Evolutionary conservation across 2,888 invertebrate species (phyloP).

Genomic region (Stenodera caucasica): DNA sequence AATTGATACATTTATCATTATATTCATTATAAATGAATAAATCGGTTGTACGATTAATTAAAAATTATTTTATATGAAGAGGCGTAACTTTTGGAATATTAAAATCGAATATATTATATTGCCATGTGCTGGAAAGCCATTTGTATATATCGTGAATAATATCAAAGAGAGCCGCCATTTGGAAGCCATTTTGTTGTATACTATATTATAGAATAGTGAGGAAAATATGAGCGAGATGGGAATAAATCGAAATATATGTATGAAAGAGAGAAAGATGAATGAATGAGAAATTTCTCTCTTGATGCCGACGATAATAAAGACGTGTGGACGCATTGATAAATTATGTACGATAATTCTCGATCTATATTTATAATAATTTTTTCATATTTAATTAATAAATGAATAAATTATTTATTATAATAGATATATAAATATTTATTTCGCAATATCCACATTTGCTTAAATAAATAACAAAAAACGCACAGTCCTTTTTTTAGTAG

Average conservation of each 20-base stretch:
- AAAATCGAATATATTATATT: slow-evolving; percentile 35
- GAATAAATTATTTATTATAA: too few relatives aligned
- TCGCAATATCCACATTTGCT: too few relatives aligned
- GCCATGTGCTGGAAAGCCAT: slow-evolving; percentile 38
- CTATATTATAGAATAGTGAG: background rate
- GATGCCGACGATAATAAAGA: slow-evolving; percentile 38
- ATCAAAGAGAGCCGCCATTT: slow-evolving; percentile 41
- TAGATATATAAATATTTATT: too few relatives aligned
- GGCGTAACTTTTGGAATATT: slow-evolving; percentile 34
- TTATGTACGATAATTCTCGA: slow-evolving; percentile 8
- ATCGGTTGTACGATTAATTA: slow-evolving; percentile 27
- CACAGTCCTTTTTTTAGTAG: too few relatives aligned
- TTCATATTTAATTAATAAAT: too few relatives aligned
- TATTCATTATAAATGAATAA: slow-evolving; percentile 19
- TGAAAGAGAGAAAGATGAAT: slow-evolving; percentile 3
- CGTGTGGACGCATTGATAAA: slow-evolving; percentile 35
- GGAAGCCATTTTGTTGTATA: slow-evolving; percentile 43
- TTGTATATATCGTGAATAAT: slow-evolving; percentile 37
- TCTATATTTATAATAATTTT: background rate
- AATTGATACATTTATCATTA: too few relatives aligned
- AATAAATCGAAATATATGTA: background rate
- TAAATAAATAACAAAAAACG: too few relatives aligned
- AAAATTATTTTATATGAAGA: slow-evolving; percentile 27
- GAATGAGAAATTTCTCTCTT: slow-evolving; percentile 6
- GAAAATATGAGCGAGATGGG: background rate